Evolutionary conservation across 2,113 vertebrate genomes (phyloP), one percentile per base, ranked within the genome.

Genomic region (Ammospiza caudacuta): DNA sequence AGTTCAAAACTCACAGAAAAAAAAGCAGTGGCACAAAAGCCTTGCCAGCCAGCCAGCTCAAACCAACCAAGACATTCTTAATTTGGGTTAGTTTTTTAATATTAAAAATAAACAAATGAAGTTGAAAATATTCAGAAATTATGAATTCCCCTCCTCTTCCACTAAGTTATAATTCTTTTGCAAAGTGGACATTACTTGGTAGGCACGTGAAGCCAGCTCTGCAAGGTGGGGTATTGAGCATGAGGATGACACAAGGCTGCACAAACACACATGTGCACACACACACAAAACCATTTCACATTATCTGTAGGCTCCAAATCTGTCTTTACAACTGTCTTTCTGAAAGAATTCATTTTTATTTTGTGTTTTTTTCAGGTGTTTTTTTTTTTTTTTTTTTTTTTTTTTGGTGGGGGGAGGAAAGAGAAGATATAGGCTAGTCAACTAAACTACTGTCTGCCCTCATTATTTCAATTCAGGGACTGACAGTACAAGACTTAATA

Each of bases 401-500:
- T 57, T 84, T 80, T 64, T 41, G 47, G 2, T 7, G 15, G 29
- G 33, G 72, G 24, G 27, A 66, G 83, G 77, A 75, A 84, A 89
- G 70, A 57, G n/a, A 86, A 92, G 64, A 75, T 62, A 89, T 1
- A 86, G 94, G 72, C 70, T 84, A 97, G 97, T 84, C 81, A 95
- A 91, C 89, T 83, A 73, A 68, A 44, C 33, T 61, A 83, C 90
- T 97, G 97, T 97, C 97, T 97, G 95, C 86, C 95, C 97, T 97
- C 94, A 90, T 98, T 98, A 98, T 97, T 97, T 97, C 96, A 97
- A 95, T 96, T 93, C 96, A 86, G 91, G 90, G 90, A 97, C 89
- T 98, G 97, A 97, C 98, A 98, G 97, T 91, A 94, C 96, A 97
- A 98, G 98, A 97, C 96, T 97, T 97, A 97, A 98, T 97, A 97